Conservation (phyloP, 2,113 vertebrate genomes). For the Rhipidura dahli region DNA sequence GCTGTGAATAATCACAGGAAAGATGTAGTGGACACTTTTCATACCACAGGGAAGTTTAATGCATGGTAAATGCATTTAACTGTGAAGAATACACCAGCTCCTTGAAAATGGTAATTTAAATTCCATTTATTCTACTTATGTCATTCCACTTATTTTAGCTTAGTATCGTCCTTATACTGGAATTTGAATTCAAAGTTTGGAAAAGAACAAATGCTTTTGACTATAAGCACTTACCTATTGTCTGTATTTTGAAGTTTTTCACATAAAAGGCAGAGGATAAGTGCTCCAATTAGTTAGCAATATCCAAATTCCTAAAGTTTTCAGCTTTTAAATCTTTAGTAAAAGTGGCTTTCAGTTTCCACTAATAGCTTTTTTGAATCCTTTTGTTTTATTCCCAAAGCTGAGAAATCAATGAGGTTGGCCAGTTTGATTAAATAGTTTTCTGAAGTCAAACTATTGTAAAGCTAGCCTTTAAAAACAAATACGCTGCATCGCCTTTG, state of each 20-base stretch:
- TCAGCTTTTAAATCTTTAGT: slow-evolving; percentile 1
- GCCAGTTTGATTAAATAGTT: slow-evolving; percentile 65
- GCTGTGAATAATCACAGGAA: neutral
- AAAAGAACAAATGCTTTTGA: neutral
- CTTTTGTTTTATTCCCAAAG: slow-evolving; percentile 59
- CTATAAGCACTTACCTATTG: neutral
- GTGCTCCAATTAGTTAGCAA: slow-evolving; percentile 5
- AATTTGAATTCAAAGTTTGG: neutral
- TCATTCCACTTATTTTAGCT: neutral
- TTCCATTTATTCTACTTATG: neutral
- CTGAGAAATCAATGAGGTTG: slow-evolving; percentile 70
- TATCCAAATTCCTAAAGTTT: slow-evolving; percentile 24
- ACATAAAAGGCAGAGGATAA: slow-evolving; percentile 6
- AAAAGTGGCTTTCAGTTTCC: slow-evolving; percentile 58
- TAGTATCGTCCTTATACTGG: neutral
- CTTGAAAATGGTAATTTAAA: neutral
- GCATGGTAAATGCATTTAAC: neutral
- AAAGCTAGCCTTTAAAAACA: slow-evolving; percentile 65
- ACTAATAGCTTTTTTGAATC: slow-evolving; percentile 59
- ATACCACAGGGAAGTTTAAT: neutral
- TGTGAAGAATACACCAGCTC: neutral
- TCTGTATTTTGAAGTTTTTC: slow-evolving; percentile 30
- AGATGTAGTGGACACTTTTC: neutral
- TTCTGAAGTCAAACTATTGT: slow-evolving; percentile 63
- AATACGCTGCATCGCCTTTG: slow-evolving; percentile 61